Conservation (phyloP, 2,797 vertebrate species). For the Halcyon smyrnensis region DNA sequence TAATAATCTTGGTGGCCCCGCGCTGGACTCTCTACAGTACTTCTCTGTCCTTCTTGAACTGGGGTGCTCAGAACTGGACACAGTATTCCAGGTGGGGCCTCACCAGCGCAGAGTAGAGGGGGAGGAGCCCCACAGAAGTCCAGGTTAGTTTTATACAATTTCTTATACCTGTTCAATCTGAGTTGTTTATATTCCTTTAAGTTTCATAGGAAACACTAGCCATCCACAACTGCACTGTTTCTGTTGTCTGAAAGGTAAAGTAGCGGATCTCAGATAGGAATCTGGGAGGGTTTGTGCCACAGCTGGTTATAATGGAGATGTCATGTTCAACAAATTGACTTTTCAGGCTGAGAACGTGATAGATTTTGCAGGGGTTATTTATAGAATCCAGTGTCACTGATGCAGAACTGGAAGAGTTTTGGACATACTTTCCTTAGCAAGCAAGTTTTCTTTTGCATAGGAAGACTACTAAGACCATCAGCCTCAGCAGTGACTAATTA, state of each 20-base stretch:
- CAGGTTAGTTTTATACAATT: background rate
- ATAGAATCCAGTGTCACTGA: slow-evolving; percentile 56
- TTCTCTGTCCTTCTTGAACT: too few species aligned
- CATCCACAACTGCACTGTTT: background rate
- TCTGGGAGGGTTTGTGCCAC: background rate
- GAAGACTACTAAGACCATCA: background rate
- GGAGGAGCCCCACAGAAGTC: background rate
- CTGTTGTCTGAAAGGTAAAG: background rate
- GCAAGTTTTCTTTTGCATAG: slow-evolving; percentile 26
- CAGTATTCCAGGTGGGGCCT: too few species aligned
- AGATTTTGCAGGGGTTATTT: slow-evolving; percentile 71
- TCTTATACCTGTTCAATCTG: background rate
- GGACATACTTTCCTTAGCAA: slow-evolving; percentile 52
- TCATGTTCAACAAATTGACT: slow-evolving; percentile 72
- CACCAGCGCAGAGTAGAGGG: too few species aligned
- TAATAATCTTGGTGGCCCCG: too few species aligned
- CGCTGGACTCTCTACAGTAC: too few species aligned
- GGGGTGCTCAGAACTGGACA: too few species aligned
- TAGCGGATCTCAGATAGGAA: slow-evolving; percentile 10
- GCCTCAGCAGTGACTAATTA: slow-evolving; percentile 40
- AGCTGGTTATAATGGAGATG: slow-evolving; percentile 58
- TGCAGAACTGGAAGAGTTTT: slow-evolving; percentile 41
- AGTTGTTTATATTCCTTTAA: background rate
- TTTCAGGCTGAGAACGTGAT: slow-evolving; percentile 55
- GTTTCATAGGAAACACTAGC: background rate